These are phyloP conservation scores for Zophobas atratus DNA, from an alignment of 1,140 invertebrate genomes.

Conservation along the genomic window DNA sequence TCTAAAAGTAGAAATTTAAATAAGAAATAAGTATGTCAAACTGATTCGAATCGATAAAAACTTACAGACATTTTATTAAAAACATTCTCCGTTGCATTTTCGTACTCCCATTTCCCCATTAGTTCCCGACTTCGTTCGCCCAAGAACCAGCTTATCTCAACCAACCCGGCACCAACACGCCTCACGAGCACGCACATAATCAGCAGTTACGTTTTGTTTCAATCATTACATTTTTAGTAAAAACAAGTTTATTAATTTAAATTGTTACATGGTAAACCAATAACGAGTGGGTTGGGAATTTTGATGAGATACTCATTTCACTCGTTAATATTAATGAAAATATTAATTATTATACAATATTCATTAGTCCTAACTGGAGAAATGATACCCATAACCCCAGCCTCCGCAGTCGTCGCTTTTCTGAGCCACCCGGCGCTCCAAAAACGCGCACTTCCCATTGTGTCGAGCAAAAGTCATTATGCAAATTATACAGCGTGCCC, in stretches of 20 bases:
- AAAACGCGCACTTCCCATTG: no score
- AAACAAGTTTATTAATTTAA: constrained; percentile 40
- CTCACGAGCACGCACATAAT: no score
- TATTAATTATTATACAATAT: constrained; percentile 35
- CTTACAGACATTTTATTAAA: no score
- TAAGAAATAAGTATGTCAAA: no score
- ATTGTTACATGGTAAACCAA: constrained; percentile 8
- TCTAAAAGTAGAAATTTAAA: no score
- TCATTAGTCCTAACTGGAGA: background rate
- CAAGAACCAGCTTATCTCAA: no score
- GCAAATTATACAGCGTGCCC: constrained; percentile 2
- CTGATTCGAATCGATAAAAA: no score
- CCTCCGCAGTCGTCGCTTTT: background rate
- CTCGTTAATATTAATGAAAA: constrained; percentile 32
- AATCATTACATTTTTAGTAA: constrained; percentile 24
- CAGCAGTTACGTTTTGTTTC: background rate
- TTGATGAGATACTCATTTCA: constrained; percentile 26
- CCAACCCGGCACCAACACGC: no score
- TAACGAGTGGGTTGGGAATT: constrained; percentile 22
- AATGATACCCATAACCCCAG: background rate
- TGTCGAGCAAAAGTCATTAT: background rate
- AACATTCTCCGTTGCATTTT: no score
- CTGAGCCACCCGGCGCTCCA: no score
- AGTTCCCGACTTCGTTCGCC: no score
- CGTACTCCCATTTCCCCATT: no score